These are phyloP conservation scores for Druon quercuslanigerum DNA, from an alignment of 1,140 invertebrate species.

Conservation along the genomic window DNA sequence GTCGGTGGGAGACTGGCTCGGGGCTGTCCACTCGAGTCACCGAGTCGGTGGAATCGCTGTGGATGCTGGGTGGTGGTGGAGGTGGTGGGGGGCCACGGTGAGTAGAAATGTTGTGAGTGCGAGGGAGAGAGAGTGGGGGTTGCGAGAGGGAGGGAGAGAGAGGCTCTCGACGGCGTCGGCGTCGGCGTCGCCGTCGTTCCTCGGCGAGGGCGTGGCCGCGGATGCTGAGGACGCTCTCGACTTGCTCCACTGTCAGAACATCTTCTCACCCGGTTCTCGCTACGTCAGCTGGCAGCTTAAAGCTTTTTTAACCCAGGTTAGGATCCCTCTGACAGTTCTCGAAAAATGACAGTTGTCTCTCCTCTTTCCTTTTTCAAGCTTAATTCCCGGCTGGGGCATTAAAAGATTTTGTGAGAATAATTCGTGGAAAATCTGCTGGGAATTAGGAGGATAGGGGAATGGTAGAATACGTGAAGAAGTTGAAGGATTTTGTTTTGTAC, in stretches of 20 bases:
- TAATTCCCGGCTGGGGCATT: conserved; percentile 54
- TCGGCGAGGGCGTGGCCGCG: conserved; percentile 66
- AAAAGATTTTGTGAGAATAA: no score
- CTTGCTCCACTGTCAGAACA: conserved; percentile 42
- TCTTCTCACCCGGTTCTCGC: not conserved
- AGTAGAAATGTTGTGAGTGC: conserved; percentile 11
- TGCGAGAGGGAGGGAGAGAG: conserved; percentile 33
- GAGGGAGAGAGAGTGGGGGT: conserved; percentile 14
- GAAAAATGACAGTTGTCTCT: not conserved
- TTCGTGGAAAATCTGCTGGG: no score
- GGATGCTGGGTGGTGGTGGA: conserved; percentile 57
- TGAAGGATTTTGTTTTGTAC: no score
- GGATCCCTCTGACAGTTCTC: not conserved
- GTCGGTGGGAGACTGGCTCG: conserved; percentile 51
- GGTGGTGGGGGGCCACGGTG: conserved; percentile 38
- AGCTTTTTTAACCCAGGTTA: conserved; percentile 27
- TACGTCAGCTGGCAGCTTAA: not conserved
- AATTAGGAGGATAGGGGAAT: no score
- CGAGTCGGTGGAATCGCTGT: conserved; percentile 53
- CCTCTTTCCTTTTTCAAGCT: conserved; percentile 47
- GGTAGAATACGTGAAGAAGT: no score
- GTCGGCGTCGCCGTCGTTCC: conserved; percentile 49
- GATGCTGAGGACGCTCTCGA: conserved; percentile 48
- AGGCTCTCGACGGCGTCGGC: conserved; percentile 47
- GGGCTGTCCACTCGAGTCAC: conserved; percentile 40